phyloP scores from a whole-genome alignment of 92 coral and sea anemone species.

The Plumapathes pennacea region DNA sequence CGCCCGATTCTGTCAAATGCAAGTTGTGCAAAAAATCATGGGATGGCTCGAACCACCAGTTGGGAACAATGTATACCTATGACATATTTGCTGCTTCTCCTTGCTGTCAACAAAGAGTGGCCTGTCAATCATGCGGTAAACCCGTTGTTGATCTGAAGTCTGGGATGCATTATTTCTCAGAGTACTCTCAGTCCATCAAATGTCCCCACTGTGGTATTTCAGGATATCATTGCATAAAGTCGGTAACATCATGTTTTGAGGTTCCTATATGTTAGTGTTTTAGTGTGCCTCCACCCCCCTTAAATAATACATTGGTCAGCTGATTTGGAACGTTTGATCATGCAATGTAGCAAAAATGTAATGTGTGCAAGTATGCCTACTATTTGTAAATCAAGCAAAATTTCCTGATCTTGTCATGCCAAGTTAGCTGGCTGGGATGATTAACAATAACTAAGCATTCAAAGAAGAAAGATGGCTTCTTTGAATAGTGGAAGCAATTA shows the following conservation, averaged over 20 bases:
- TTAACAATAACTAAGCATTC: no score
- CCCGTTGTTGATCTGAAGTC: constrained; percentile 79
- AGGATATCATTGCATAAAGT: constrained; percentile 90
- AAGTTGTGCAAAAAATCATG: constrained; percentile 82
- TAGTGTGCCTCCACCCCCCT: no score
- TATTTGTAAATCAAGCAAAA: no score
- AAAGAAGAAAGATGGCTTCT: no score
- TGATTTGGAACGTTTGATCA: no score
- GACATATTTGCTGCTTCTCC: constrained; percentile 99
- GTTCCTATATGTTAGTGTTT: no score
- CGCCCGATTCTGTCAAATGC: constrained; percentile 87
- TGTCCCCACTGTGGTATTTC: constrained; percentile 97
- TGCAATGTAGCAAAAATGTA: no score
- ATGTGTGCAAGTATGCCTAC: no score
- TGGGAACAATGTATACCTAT: constrained; percentile 90
- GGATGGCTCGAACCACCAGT: constrained; percentile 98
- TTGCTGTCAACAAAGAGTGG: constrained; percentile 86
- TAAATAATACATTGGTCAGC: no score
- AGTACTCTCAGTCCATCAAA: constrained; percentile 81
- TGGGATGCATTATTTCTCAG: constrained; percentile 85
- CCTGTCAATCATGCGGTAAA: constrained; percentile 90
- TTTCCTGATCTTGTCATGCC: no score
- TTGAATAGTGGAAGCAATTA: no score
- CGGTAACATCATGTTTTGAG: constrained; percentile 68
- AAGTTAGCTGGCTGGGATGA: no score